Evolutionary conservation across 2,888 invertebrate species (phyloP).

Genomic region (Acanthopleura granulata): DNA sequence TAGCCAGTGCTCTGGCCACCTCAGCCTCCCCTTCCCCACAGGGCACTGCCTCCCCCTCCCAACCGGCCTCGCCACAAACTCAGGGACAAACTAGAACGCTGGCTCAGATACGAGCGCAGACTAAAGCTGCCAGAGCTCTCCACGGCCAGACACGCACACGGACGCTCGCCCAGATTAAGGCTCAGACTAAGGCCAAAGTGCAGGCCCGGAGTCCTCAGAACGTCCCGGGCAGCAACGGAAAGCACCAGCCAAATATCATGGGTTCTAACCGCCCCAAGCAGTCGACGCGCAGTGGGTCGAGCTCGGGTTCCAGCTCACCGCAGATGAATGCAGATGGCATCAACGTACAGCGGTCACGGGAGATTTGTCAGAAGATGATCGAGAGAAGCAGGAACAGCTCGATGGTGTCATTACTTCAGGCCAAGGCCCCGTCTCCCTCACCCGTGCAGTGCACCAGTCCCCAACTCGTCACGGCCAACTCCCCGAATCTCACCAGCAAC

Average conservation of each 20-base stretch:
- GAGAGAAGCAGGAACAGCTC: constrained; percentile 75
- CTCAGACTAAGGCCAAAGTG: constrained; percentile 52
- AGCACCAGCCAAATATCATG: constrained; percentile 37
- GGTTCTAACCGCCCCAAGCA: constrained; percentile 19
- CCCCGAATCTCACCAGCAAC: not conserved
- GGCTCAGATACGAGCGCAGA: constrained; percentile 60
- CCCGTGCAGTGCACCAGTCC: not conserved
- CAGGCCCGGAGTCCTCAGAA: constrained; percentile 19
- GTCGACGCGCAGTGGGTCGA: constrained; percentile 15
- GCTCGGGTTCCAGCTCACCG: constrained; percentile 22
- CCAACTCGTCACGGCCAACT: too few species aligned
- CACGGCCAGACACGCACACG: constrained; percentile 26
- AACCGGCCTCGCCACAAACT: constrained; percentile 21
- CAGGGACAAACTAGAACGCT: constrained; percentile 56
- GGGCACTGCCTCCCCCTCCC: constrained; percentile 18
- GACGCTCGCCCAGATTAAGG: constrained; percentile 67
- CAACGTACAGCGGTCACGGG: constrained; percentile 93
- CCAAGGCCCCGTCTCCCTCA: not conserved
- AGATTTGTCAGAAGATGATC: constrained; percentile 84
- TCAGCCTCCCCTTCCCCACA: not conserved
- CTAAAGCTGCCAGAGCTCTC: constrained; percentile 24
- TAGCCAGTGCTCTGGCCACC: not conserved
- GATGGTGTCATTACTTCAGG: not conserved
- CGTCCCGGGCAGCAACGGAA: constrained; percentile 22
- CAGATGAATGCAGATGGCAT: constrained; percentile 71